Percentiles rank a stretch among this genome's conserved stretches.
phyloP scores from a whole-genome alignment of 2,888 invertebrate genomes.

The Microchrysa polita region DNA sequence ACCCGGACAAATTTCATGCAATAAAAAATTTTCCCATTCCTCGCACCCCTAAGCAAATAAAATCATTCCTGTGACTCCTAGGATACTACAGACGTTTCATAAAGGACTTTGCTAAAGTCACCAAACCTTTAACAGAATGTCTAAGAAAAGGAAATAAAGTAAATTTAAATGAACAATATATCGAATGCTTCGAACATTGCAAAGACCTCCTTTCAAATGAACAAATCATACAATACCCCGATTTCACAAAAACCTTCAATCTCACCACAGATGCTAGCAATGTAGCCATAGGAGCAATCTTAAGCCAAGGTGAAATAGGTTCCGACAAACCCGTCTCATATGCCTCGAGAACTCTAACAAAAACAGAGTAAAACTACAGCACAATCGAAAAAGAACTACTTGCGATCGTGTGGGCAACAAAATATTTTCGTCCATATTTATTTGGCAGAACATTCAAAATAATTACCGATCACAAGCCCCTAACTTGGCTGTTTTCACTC shows the following conservation, averaged over 20 bases:
- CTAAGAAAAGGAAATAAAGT: conserved; percentile 49
- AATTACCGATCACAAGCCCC: conserved; percentile 57
- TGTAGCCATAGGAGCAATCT: conserved; percentile 53
- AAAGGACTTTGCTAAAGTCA: conserved; percentile 50
- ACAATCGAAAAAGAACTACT: conserved; percentile 55
- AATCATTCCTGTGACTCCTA: conserved; percentile 53
- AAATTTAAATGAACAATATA: conserved; percentile 38
- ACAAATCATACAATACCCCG: conserved; percentile 58
- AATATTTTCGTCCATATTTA: conserved; percentile 55
- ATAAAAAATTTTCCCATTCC: conserved; percentile 48
- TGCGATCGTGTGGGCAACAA: conserved; percentile 54
- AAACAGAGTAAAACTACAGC: conserved; percentile 53
- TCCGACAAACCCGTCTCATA: conserved; percentile 54
- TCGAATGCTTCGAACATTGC: background rate
- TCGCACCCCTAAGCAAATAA: conserved; percentile 9
- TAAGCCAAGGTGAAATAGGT: conserved; percentile 52
- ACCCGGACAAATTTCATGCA: conserved; percentile 55
- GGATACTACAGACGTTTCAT: conserved; percentile 52
- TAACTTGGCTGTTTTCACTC: conserved; percentile 51
- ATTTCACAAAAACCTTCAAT: conserved; percentile 55
- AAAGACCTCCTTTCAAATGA: background rate
- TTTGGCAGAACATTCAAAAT: conserved; percentile 55
- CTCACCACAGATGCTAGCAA: conserved; percentile 56
- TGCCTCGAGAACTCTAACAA: conserved; percentile 53
- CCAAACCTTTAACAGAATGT: conserved; percentile 50